Conservation (phyloP, 2,888 invertebrate species). For the Drosophila kambysellisi region DNA sequence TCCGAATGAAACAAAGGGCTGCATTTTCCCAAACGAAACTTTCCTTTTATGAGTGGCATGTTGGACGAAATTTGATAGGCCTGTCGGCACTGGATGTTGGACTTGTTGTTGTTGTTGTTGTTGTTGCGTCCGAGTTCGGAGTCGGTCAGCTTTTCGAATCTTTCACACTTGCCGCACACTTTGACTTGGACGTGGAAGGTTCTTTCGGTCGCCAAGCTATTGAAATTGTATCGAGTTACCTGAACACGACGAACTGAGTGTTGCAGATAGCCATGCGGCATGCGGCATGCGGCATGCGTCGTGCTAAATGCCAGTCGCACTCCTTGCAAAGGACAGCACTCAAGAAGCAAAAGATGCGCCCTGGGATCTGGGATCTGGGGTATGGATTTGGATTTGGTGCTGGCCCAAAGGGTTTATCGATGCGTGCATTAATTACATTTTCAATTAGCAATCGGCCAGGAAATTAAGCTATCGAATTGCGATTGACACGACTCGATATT, state of each 20-base stretch:
- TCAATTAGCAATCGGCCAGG: conserved; percentile 78
- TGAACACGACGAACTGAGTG: conserved; percentile 65
- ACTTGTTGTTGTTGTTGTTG: neutral
- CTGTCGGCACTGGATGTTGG: conserved; percentile 59
- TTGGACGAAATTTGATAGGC: conserved; percentile 67
- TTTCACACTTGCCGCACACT: conserved; percentile 81
- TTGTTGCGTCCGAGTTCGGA: conserved; percentile 22
- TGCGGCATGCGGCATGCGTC: conserved; percentile 48
- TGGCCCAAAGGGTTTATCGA: conserved; percentile 43
- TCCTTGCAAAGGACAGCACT: conserved; percentile 49
- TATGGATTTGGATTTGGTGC: neutral
- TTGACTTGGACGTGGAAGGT: conserved; percentile 30
- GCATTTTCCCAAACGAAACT: conserved; percentile 58
- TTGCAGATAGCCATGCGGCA: conserved; percentile 40
- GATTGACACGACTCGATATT: conserved; percentile 42
- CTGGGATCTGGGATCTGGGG: neutral
- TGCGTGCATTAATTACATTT: conserved; percentile 81
- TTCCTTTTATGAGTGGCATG: conserved; percentile 60
- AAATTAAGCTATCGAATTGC: conserved; percentile 83
- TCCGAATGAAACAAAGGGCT: conserved; percentile 49
- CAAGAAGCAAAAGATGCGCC: conserved; percentile 12
- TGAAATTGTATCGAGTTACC: conserved; percentile 76
- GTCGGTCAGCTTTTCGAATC: conserved; percentile 62
- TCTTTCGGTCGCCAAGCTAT: conserved; percentile 58
- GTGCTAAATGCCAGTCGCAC: conserved; percentile 65